These are phyloP conservation scores for Drosophila truncata DNA, from an alignment of 1,140 invertebrate species.

Conservation along the genomic window DNA sequence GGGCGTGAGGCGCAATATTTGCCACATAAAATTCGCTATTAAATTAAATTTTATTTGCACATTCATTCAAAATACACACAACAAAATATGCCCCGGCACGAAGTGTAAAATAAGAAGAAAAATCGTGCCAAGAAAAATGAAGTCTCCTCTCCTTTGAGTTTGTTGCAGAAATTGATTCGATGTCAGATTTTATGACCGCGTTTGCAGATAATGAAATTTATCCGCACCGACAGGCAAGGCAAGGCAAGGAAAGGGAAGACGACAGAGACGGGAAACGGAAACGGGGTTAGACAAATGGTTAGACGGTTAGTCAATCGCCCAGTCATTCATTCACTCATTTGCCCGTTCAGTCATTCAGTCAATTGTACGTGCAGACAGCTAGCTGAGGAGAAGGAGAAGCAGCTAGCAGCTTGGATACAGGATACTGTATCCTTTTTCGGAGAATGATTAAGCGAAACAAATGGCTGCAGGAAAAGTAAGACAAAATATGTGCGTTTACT, in stretches of 20 bases:
- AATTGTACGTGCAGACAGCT: conserved; percentile 42
- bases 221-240: conserved; percentile 16
- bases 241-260: too few relatives aligned
- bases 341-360: conserved; percentile 26
- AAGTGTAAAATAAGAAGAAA: background rate
- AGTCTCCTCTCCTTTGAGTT: conserved; percentile 1
- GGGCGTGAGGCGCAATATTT: conserved; percentile 70
- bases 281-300: conserved; percentile 29
- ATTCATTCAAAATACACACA: conserved; percentile 69
- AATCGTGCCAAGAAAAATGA: conserved; percentile 16
- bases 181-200: conserved; percentile 72
- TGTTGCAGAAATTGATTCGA: conserved; percentile 68
- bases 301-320: conserved; percentile 24
- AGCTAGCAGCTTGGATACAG: background rate
- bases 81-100: conserved; percentile 53
- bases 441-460: conserved; percentile 36
- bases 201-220: conserved; percentile 82
- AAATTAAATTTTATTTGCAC: conserved; percentile 83
- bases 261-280: conserved; percentile 6
- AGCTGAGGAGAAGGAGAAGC: background rate
- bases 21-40: conserved; percentile 75
- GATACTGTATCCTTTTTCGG: background rate
- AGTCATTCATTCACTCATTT: conserved; percentile 28
- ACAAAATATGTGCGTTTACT: conserved; percentile 24
- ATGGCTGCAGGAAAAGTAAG: conserved; percentile 9